Percentiles rank a stretch among this genome's conserved stretches.
Evolutionary conservation across 2,888 invertebrate species (phyloP).

Genomic region (Penaeus monodon): DNA sequence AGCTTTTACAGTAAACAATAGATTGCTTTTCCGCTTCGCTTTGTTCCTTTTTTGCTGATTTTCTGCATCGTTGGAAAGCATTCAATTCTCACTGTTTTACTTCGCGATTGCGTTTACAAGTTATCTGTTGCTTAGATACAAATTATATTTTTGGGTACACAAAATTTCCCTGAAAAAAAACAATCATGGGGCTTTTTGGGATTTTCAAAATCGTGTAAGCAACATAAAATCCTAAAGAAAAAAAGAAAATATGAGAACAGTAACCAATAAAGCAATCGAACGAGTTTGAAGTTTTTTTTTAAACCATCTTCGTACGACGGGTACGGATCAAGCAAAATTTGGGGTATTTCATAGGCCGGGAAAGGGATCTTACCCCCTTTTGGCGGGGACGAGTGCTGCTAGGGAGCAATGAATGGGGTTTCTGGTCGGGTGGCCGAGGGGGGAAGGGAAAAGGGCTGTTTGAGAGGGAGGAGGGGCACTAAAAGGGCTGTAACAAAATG

Average conservation of each 20-base stretch:
- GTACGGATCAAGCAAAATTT: slow-evolving; percentile 22
- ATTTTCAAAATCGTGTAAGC: too few relatives aligned
- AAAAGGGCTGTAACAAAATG: slow-evolving; percentile 48
- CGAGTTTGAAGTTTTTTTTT: slow-evolving; percentile 33
- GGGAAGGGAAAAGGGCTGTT: slow-evolving; percentile 43
- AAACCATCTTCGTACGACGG: slow-evolving; percentile 40
- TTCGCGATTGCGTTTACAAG: slow-evolving; percentile 3
- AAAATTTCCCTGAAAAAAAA: too few relatives aligned
- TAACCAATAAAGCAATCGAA: slow-evolving; percentile 19
- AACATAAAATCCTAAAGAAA: too few relatives aligned
- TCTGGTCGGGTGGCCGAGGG: slow-evolving; percentile 29
- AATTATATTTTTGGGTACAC: too few relatives aligned
- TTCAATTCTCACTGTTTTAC: slow-evolving; percentile 28
- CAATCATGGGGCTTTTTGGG: too few relatives aligned
- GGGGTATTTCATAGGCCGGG: slow-evolving; percentile 11
- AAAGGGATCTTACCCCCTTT: neutral
- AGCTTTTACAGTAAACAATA: too few relatives aligned
- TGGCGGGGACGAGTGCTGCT: slow-evolving; percentile 9
- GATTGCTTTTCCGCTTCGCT: neutral
- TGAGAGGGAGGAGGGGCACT: slow-evolving; percentile 42
- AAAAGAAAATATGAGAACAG: neutral
- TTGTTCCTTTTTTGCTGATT: neutral
- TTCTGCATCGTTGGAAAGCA: slow-evolving; percentile 38
- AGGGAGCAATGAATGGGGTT: neutral
- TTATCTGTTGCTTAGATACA: too few relatives aligned